These are phyloP conservation scores for Tiliqua scincoides DNA, from an alignment of 2,113 vertebrate genomes.

Conservation along the genomic window DNA sequence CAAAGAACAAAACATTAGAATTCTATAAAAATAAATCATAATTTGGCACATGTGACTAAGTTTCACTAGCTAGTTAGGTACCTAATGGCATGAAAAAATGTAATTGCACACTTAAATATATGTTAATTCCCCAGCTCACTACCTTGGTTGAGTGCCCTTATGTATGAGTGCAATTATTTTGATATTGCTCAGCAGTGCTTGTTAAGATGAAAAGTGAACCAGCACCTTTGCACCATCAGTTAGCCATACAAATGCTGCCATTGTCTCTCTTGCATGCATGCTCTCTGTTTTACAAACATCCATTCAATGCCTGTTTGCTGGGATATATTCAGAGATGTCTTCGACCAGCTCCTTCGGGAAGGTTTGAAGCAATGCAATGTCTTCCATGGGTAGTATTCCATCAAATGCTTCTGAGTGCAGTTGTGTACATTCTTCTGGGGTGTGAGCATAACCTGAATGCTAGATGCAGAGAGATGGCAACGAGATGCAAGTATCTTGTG, in stretches of 20 bases:
- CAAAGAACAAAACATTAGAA: constrained; percentile 36
- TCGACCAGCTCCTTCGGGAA: not conserved
- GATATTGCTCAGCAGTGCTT: constrained; percentile 26
- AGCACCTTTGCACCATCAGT: constrained; percentile 32
- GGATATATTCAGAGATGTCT: not conserved
- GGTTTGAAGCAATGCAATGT: not conserved
- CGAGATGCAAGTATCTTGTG: no score
- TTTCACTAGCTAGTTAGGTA: constrained; percentile 58
- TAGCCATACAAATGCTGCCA: constrained; percentile 17
- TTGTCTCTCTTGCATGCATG: constrained; percentile 38
- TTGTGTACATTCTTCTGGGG: not conserved
- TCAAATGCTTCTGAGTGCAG: not conserved
- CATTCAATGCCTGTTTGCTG: constrained; percentile 4
- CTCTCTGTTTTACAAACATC: constrained; percentile 25
- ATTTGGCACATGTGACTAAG: not conserved
- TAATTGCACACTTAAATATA: constrained; percentile 36
- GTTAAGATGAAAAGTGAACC: constrained; percentile 26
- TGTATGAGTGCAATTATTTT: constrained; percentile 32
- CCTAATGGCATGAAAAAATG: constrained; percentile 58
- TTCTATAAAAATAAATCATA: constrained; percentile 53
- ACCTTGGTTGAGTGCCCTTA: constrained; percentile 38
- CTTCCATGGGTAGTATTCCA: constrained; percentile 28
- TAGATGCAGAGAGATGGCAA: no score
- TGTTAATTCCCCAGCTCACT: constrained; percentile 53
- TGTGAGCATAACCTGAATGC: no score